Evolutionary conservation across 2,113 vertebrate genomes (phyloP).

Genomic region (Pygoscelis antarcticus): DNA sequence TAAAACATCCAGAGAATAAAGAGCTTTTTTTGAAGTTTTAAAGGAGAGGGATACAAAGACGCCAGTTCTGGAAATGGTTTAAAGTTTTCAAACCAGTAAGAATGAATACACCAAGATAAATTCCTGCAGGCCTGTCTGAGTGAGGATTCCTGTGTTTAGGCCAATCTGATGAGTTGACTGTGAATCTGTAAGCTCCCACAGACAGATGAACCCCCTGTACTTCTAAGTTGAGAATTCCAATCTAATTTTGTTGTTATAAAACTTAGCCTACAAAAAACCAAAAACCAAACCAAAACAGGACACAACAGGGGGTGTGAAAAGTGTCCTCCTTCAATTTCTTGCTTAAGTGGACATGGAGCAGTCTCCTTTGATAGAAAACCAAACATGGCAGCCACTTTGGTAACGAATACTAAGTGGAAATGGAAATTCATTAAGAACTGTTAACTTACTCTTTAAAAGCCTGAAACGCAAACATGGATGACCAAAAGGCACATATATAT

Average conservation of each 20-base stretch:
- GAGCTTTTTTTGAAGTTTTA: background rate
- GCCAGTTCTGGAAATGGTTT: background rate
- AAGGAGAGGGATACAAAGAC: background rate
- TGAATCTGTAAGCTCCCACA: background rate
- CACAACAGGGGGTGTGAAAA: background rate
- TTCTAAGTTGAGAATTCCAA: background rate
- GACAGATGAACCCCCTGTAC: background rate
- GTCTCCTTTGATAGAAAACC: background rate
- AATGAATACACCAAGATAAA: background rate
- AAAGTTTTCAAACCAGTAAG: background rate
- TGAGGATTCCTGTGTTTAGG: background rate
- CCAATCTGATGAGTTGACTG: background rate
- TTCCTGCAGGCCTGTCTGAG: background rate
- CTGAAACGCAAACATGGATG: background rate
- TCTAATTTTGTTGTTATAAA: background rate
- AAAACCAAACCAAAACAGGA: no score
- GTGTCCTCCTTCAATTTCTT: background rate
- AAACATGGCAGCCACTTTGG: background rate
- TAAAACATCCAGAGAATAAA: background rate
- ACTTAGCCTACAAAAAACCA: background rate
- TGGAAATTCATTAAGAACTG: background rate
- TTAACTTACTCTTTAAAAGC: background rate
- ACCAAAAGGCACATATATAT: accelerated
- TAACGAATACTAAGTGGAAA: background rate
- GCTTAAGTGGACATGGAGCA: background rate